Conservation (phyloP, 2,888 invertebrate species). For the Hetaerina titia region DNA sequence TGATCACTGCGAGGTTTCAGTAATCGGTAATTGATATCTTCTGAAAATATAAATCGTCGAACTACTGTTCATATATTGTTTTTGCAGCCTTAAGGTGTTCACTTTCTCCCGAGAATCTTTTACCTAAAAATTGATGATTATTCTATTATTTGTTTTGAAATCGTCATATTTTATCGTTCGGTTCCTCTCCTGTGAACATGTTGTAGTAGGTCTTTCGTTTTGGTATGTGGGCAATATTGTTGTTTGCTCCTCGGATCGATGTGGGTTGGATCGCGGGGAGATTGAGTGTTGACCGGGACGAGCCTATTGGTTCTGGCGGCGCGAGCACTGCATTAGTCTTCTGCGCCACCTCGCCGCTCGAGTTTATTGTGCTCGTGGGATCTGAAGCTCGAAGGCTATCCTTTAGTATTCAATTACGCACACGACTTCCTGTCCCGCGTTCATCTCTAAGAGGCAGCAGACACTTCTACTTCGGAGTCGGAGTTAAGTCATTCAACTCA, state of each 20-base stretch:
- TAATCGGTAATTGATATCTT: no score
- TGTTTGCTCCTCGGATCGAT: neutral
- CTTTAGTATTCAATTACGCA: neutral
- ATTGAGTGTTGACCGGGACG: neutral
- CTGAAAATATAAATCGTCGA: neutral
- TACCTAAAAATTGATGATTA: neutral
- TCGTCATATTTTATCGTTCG: neutral
- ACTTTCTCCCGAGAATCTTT: neutral
- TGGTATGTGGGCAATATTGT: neutral
- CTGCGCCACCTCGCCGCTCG: neutral
- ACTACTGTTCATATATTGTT: neutral
- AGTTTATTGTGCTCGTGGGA: neutral
- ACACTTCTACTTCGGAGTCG: neutral
- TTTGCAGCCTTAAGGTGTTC: neutral
- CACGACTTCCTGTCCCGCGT: neutral
- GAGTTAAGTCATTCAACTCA: slow-evolving; percentile 29
- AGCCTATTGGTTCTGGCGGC: neutral
- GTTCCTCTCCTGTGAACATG: neutral
- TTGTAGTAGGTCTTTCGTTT: neutral
- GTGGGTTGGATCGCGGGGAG: neutral
- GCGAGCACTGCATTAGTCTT: neutral
- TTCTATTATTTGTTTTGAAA: neutral
- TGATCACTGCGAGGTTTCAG: no score
- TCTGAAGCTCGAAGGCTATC: neutral
- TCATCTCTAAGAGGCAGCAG: neutral